These are phyloP conservation scores for Plebejus melissa DNA, from an alignment of 2,888 invertebrate species.

Conservation along the genomic window DNA sequence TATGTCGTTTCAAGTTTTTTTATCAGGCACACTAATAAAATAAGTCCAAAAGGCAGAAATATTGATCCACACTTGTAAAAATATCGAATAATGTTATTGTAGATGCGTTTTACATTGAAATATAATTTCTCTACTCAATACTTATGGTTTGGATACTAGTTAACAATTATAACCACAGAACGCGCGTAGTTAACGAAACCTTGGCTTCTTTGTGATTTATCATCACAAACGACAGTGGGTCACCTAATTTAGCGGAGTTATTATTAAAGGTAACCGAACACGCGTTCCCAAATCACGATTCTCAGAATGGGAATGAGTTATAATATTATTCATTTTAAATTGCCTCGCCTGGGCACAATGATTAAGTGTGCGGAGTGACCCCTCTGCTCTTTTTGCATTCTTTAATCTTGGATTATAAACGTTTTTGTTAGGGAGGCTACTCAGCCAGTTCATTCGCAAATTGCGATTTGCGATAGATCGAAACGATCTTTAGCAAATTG, in stretches of 20 bases:
- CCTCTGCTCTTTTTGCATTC: background rate
- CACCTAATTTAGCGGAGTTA: slow-evolving; percentile 53
- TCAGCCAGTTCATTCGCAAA: no score
- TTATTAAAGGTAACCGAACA: slow-evolving; percentile 54
- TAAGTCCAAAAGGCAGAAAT: no score
- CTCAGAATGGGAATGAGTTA: slow-evolving; percentile 44
- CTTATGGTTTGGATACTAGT: no score
- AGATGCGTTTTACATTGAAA: background rate
- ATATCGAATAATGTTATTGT: background rate
- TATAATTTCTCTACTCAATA: background rate
- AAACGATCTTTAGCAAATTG: no score
- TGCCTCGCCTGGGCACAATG: background rate
- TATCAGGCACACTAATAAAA: no score
- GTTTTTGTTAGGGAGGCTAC: background rate
- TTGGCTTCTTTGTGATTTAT: slow-evolving; percentile 7
- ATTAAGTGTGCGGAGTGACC: background rate
- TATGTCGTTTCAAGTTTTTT: no score
- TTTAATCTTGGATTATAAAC: background rate
- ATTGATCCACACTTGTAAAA: no score
- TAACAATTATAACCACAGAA: background rate
- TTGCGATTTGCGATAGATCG: no score
- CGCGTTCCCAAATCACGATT: slow-evolving; percentile 45
- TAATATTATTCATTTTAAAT: slow-evolving; percentile 34
- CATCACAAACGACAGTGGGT: slow-evolving; percentile 42
- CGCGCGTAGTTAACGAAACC: background rate